Percentiles rank a stretch among this genome's conserved stretches.
phyloP scores from a whole-genome alignment of 2,797 vertebrate genomes.

The Sebastolobus altivelis region DNA sequence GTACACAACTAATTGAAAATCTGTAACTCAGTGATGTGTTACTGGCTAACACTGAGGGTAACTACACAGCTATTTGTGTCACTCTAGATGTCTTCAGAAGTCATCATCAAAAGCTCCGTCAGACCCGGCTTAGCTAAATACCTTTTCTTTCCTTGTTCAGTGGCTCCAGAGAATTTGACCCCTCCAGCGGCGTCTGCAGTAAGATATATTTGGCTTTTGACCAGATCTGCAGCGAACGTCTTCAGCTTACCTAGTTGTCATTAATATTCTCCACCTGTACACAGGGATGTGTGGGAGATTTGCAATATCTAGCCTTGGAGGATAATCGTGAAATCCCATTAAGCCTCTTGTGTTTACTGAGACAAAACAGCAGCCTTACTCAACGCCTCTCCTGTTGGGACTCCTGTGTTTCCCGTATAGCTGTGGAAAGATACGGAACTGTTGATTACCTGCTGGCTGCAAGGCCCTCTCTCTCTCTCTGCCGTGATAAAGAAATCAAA shows the following conservation, averaged over 20 bases:
- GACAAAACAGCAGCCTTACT: conserved; percentile 78
- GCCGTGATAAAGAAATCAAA: conserved; percentile 37
- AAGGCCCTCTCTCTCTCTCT: not conserved
- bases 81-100: not conserved
- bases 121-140: not conserved
- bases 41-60: not conserved
- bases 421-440: conserved; percentile 40
- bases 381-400: conserved; percentile 59
- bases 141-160: not conserved
- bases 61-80: not conserved
- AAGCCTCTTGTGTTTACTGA: conserved; percentile 79
- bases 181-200: not conserved
- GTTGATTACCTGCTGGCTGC: conserved; percentile 49
- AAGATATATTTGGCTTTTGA: conserved; percentile 47
- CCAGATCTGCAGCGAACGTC: conserved; percentile 46
- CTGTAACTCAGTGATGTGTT: not conserved
- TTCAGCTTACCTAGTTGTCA: conserved; percentile 56
- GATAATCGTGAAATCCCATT: conserved; percentile 82
- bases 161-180: conserved; percentile 4
- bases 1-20: not conserved
- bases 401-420: conserved; percentile 44
- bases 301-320: conserved; percentile 73
- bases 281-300: conserved; percentile 73
- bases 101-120: not conserved
- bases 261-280: conserved; percentile 76